Conservation (phyloP, 2,888 invertebrate species). For the Brachyptera risi region DNA sequence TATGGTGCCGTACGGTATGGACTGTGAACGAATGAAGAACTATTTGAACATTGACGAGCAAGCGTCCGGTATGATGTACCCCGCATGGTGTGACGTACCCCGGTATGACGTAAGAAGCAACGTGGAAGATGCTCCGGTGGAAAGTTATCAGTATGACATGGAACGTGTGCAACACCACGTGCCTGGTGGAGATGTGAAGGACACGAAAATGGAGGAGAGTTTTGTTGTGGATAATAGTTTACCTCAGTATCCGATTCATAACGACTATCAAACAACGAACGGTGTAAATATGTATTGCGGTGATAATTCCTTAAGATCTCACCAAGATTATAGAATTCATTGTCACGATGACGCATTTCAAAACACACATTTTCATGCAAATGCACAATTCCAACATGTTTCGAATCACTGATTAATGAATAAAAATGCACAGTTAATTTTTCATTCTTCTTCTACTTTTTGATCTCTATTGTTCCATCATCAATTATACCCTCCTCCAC, state of each 20-base stretch:
- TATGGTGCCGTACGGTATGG: constrained; percentile 6
- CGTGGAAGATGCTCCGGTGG: neutral
- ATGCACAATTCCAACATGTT: constrained; percentile 9
- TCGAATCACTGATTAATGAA: constrained; percentile 7
- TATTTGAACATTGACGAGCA: constrained; percentile 9
- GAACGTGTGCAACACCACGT: neutral
- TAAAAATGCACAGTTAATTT: no score
- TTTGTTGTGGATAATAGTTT: neutral
- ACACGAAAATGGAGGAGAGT: neutral
- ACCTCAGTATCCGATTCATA: neutral
- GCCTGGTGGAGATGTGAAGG: neutral
- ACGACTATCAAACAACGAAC: neutral
- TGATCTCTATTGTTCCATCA: no score
- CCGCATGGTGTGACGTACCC: no score
- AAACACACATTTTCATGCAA: constrained; percentile 4
- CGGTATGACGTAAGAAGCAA: no score
- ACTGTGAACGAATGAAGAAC: constrained; percentile 16
- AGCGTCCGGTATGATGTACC: neutral
- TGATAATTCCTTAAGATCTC: neutral
- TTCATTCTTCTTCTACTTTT: no score
- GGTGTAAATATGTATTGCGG: neutral
- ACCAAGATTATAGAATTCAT: constrained; percentile 16
- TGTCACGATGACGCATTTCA: constrained; percentile 17
- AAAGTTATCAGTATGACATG: neutral
- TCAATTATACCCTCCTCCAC: no score